phyloP scores from a whole-genome alignment of 2,113 vertebrate species.

The Alexandromys fortis region DNA sequence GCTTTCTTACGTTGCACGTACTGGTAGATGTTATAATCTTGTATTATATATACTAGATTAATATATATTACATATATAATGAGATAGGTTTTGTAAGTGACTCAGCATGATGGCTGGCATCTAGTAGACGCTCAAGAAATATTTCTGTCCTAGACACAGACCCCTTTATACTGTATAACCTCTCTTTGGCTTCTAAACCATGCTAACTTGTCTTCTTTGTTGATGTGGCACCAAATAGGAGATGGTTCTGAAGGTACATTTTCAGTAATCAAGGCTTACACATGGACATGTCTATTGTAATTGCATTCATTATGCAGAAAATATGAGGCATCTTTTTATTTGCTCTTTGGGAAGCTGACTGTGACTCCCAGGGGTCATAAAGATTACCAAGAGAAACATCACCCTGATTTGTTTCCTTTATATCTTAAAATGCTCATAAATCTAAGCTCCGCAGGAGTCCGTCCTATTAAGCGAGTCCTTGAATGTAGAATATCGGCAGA shows the following conservation, averaged over 20 bases:
- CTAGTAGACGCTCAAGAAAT: not conserved
- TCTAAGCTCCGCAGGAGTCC: not conserved
- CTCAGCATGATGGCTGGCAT: not conserved
- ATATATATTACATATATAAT: not conserved
- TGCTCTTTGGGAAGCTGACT: not conserved
- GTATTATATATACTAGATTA: not conserved
- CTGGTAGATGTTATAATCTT: not conserved
- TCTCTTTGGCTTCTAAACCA: not conserved
- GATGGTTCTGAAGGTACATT: not conserved
- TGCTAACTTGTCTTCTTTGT: not conserved
- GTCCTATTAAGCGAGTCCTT: not conserved
- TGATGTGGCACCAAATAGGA: not conserved
- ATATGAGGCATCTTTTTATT: not conserved
- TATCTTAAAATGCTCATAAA: constrained; percentile 19
- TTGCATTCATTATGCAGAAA: not conserved
- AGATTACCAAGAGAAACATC: not conserved
- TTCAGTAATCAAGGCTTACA: constrained; percentile 8
- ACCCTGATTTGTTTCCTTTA: not conserved
- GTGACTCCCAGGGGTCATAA: not conserved
- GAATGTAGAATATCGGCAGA: not conserved
- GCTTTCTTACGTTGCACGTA: not conserved
- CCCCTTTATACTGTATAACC: not conserved
- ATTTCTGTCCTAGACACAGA: not conserved
- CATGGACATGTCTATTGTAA: constrained; percentile 4
- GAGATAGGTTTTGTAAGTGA: not conserved